Evolutionary conservation across 2,888 invertebrate genomes (phyloP), one percentile per base, ranked within the genome.

Genomic region (Lamellibrachia columna): DNA sequence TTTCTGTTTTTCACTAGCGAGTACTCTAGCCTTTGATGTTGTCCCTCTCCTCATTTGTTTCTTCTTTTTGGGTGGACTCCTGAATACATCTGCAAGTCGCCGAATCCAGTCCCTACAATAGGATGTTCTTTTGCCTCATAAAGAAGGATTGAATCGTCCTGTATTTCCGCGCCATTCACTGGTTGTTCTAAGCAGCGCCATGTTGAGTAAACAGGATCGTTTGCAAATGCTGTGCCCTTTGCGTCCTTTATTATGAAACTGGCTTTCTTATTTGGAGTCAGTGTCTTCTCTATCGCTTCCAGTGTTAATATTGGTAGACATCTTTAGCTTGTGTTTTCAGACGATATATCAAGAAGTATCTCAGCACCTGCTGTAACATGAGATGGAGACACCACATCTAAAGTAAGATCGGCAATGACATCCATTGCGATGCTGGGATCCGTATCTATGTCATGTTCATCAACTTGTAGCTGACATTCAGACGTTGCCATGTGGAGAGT

Each of bases 51-150:
- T 75, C 22, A 75, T 22, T 75, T 53, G 11, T 55, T 53, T 53
- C 53, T 52, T 9, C 2, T 28, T 28, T 55, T 52, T 3, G 22
- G 55, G 55, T 52, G 91, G 53, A 28, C 22, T 11, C 55, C 28
- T 53, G 15, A 91, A n/a, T 55, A 91, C 55, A 53, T 91, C 28
- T 53, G 11, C 91, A 91, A n/a, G 91, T 91, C n/a, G 11, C 9
- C 9, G 55, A 55, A 2, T 9, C 91, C 91, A 52, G 91, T 2
- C 52, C 2, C 53, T 53, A 6, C 55, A 40, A 53, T 8, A 15
- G 55, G 91, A 53, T 91, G 52, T n/a, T 6, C 53, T 11, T 91
- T 75, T 4, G 75, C 22, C 55, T 75, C 75, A 22, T 75, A 75
- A 15, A 55, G 11, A 52, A 22, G 75, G 75, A 11, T 75, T 75